Base-by-base conservation (phyloP, 2,797 vertebrate genomes). In the Diplodus sargus region DNA sequence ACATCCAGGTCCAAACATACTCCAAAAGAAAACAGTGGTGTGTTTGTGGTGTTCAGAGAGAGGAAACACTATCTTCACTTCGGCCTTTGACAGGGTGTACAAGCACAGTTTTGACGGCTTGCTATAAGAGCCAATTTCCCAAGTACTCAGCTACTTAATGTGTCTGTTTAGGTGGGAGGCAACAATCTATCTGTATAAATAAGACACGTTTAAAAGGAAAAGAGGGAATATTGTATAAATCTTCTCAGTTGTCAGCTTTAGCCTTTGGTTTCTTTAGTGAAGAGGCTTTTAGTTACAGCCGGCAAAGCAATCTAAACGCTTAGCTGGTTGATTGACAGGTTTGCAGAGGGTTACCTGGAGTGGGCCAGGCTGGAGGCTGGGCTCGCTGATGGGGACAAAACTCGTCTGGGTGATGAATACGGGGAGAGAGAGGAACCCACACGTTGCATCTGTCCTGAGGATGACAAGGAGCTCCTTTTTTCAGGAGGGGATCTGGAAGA, bases 371-470 rank as follows among this genome's bases (percentile, higher is more conserved):
- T 98, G 93, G 97, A 98, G 82, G 95, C 91, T 74, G 97, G 96
- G 85, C 97, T 99, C 83, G 96, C 95, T 85, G 95, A 95, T 9
- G 95, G 96, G 89, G 98, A 99, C 92, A 96, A 93, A 91, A 94
- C 89, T 85, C 95, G 95, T 82, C 92, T 93, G 0, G 98, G 96
- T 47, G 97, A 98, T 9, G 83, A 82, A 0, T 95, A 93, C 1
- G 95, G 96, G 0, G 97, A 97, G 66, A 94, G 90, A 30, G 96
- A 97, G 17, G 94, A 93, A 13, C 92, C 95, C 79, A 94, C 96
- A 47, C 94, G 92, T 85, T 95, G 96, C 66, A 94, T 91, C 70
- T 94, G 86, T 59, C 76, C 82, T 49, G 79, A 90, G 89, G 13
- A 88, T 39, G 83, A 82, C 70, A 91, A 69, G 22, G 76, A 95